Evolutionary conservation across 2,113 vertebrate species (phyloP).

Genomic region (Ceyx melanurus): DNA sequence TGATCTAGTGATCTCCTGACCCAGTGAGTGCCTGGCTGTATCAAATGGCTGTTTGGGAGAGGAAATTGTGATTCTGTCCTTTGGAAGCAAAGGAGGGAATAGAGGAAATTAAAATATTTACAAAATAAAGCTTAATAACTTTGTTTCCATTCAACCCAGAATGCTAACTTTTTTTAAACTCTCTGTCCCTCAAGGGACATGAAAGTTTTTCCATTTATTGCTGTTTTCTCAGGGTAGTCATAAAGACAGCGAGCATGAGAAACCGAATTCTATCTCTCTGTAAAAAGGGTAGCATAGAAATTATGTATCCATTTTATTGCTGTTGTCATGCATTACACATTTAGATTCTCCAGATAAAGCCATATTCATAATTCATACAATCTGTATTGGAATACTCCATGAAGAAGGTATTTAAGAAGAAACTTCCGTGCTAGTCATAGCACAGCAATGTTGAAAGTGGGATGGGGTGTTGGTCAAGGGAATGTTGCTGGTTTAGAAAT

Average conservation of each 20-base stretch:
- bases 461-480: constrained; percentile 42
- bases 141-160: background rate
- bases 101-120: background rate
- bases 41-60: background rate
- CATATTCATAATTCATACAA: background rate
- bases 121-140: background rate
- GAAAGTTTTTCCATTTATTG: background rate
- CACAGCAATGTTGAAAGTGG: background rate
- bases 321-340: background rate
- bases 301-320: background rate
- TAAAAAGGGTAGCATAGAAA: background rate
- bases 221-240: background rate
- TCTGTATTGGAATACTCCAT: background rate
- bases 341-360: background rate
- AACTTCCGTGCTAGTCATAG: constrained; percentile 27
- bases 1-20: background rate
- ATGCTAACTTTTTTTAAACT: background rate
- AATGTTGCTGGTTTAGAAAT: constrained; percentile 16
- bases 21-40: background rate
- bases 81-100: background rate
- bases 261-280: background rate
- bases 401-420: constrained; percentile 15
- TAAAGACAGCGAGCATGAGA: background rate
- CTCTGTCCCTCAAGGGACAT: background rate
- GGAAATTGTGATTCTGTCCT: background rate